Evolutionary conservation across 2,113 vertebrate genomes (phyloP), one percentile per base, ranked within the genome.

Genomic region (Bufo bufo): DNA sequence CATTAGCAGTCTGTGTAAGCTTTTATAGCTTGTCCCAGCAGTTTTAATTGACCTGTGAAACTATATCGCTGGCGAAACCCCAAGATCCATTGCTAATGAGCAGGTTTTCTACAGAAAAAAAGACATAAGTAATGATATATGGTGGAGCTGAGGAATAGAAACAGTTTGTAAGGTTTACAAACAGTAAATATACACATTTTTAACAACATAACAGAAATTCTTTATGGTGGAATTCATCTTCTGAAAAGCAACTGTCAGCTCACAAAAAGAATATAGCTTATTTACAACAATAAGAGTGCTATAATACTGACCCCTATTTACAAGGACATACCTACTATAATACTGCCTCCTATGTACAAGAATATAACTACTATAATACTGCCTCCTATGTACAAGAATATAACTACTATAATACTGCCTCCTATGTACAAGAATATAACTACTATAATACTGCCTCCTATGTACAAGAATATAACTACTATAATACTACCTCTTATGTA

Each of bases 21-120:
- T 61, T 61, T 65, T 45, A 47, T 47, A 77, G 71, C 71, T 63
- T 52, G 58, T 33, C 54, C 72, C 84, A 49, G 84, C 72, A 56
- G 11, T 77, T 77, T 47, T 85, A 75, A 77, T 74, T 77, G 84
- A 77, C 84, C 84, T 77, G 84, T 23, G 72, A 77, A 85, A n/a
- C 43, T 58, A 56, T 45, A 45, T 47, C 12, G 19, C 72, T 77
- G 72, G 84, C 69, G 45, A n/a, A 45, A 20, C 43, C 33, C 71
- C 84, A 58, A 50, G 65, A 65, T 13, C 65, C n/a, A 84, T 75
- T 43, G 54, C 45, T 85, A 85, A 85, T 56, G 71, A 69, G 45
- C 63, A 23, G 61, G 63, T 84, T 71, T 84, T 84, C 0, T 85
- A 85, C 84, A 59, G 23, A 74, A 52, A 84, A 8, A 20, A 65